Percentiles rank a stretch among this genome's conserved stretches.
phyloP scores from a whole-genome alignment of 1,140 invertebrate genomes.

The Mamestra configurata region DNA sequence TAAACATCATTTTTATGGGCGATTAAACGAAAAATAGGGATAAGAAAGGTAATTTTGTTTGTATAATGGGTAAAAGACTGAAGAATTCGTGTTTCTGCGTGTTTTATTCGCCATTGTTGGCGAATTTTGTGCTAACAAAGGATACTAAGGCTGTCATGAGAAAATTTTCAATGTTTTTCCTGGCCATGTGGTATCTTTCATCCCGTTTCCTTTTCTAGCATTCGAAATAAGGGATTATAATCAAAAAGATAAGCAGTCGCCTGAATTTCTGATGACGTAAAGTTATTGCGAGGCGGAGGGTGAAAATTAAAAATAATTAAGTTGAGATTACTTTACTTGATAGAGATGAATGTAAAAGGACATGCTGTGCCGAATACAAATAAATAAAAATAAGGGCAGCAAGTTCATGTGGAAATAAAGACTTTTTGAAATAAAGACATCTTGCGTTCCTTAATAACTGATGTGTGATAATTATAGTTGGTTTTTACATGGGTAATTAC shows the following conservation, averaged over 20 bases:
- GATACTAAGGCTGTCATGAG: neutral
- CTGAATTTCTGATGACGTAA: neutral
- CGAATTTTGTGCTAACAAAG: neutral
- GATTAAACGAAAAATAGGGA: slow-evolving; percentile 18
- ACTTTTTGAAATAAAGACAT: no score
- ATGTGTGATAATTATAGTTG: no score
- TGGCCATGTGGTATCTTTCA: neutral
- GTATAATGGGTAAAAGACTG: slow-evolving; percentile 6
- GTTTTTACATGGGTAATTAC: no score
- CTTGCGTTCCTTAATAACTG: no score
- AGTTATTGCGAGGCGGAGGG: no score
- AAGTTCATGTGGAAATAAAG: no score
- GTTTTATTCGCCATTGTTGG: neutral
- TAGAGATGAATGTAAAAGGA: no score
- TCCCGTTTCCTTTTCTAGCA: neutral
- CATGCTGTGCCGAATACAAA: no score
- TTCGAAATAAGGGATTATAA: neutral
- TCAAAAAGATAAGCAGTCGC: neutral
- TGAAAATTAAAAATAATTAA: no score
- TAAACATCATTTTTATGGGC: slow-evolving; percentile 37
- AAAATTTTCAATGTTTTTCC: neutral
- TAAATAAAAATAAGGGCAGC: no score
- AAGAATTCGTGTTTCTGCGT: neutral
- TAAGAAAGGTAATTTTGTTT: slow-evolving; percentile 19
- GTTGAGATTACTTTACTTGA: no score